Evolutionary conservation across 2,797 vertebrate genomes (phyloP), one percentile per base, ranked within the genome.

Genomic region (Takifugu ocellatus): DNA sequence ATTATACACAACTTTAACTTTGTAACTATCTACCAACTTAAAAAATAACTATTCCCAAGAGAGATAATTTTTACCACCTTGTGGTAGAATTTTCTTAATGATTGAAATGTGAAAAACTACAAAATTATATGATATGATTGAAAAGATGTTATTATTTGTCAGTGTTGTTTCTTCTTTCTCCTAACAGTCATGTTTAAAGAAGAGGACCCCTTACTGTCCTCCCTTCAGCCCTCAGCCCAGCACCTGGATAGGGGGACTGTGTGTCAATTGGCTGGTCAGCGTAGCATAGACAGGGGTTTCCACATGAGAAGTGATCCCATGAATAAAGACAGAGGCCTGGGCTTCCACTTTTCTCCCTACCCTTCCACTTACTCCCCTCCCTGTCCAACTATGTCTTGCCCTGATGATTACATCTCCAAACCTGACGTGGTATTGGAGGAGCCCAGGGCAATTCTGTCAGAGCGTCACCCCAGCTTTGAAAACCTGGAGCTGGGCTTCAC

Each of bases 111-210:
- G 33, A 33, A 33, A 33, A 33, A 8, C 33, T 45, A 45, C 43
- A 45, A n/a, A 12, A 45, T n/a, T 3, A 5, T n/a, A 16, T 16
- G 43, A n/a, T 16, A 16, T 4, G 2, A 17, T 5, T 3, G 5
- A 45, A 45, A n/a, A 7, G 43, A 43, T 12, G 42, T 43, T 12
- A 12, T 29, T 3, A 29, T 6, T 3, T 16, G 14, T 45, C n/a
- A 7, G 1, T 45, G 10, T 12, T 16, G 39, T 45, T 45, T 45
- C n/a, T 26, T 9, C 46, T 17, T 59, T 59, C 14, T 65, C 12
- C 51, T 29, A 39, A 27, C 66, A 96, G 94, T 93, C 63, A 92
- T 95, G 89, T 95, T 94, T 80, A 95, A 95, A 83, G 94, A 95
- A 73, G 93, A 95, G 59, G 93, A 91, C 77, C 85, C 92, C 0